Evolutionary conservation across 2,888 invertebrate genomes (phyloP), one percentile per base, ranked within the genome.

Genomic region (Phaedon cochleariae): DNA sequence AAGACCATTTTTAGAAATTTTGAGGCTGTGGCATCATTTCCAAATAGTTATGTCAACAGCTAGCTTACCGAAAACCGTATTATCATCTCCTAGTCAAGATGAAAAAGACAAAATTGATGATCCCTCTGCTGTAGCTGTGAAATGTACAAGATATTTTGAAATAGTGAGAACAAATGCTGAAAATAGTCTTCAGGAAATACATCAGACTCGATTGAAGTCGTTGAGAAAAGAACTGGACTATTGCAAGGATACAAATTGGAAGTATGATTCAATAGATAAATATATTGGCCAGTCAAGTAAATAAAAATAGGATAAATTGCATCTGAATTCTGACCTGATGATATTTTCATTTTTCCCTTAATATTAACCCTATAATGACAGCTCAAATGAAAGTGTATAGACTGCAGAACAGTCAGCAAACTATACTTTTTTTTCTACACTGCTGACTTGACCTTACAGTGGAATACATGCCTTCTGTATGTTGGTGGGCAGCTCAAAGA

Each of bases 211-310:
- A 69, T 86, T 94, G 62, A 90, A 91, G 80, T 84, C 86, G 37
- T 81, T 94, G 41, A 85, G 93, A 64, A 92, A 91, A 80, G 92
- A 93, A 82, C 83, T 93, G 62, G 92, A 92, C 72, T 90, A 90
- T 78, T 83, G 94, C n/a, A 92, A 90, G 79, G 88, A 89, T 59
- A 93, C 93, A 0, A 91, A 92, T 78, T 94, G 94, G 94, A 90
- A 91, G 82, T 93, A 91, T 84, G 90, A 91, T 58, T 84, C 87
- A 45, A 86, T 89, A 74, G 92, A 92, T 69, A 90, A 89, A 81
- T 90, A 87, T 64, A 87, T 89, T 79, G 87, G 87, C 20, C 89
- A 89, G 77, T 70, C 68, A 41, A 68, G 52, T 59, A 62, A 68
- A 62, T 69, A 52, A 68, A 34, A 34, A 7, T 6, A n/a, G n/a